These are phyloP conservation scores for Sebastes matsubarae DNA, from an alignment of 2,797 vertebrate species.

Conservation along the genomic window DNA sequence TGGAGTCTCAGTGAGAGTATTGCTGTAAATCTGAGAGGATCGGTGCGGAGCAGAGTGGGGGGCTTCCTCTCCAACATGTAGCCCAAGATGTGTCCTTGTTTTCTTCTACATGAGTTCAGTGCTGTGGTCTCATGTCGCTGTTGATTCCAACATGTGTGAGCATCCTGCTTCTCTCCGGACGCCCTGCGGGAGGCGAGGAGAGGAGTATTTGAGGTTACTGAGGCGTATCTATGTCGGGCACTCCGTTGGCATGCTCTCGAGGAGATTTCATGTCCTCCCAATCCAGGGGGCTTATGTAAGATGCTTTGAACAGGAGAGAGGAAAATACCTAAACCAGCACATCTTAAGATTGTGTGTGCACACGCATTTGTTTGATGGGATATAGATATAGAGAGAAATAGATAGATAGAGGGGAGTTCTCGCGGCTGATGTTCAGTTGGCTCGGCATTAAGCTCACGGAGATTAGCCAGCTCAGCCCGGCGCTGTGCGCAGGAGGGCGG, in stretches of 20 bases:
- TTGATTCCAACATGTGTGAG: conserved; percentile 51
- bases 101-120: conserved; percentile 30
- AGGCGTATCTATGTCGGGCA: conserved; percentile 52
- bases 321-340: conserved; percentile 52
- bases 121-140: conserved; percentile 33
- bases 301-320: conserved; percentile 62
- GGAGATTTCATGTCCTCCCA: conserved; percentile 53
- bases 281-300: conserved; percentile 65
- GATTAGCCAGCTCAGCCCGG: conserved; percentile 74
- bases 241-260: conserved; percentile 56
- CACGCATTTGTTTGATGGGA: conserved; percentile 57
- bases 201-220: conserved; percentile 50
- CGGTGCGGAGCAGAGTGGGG: conserved; percentile 42
- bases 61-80: conserved; percentile 23
- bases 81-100: conserved; percentile 51
- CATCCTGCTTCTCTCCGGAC: conserved; percentile 52
- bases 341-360: conserved; percentile 52
- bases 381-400: conserved; percentile 56
- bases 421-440: conserved; percentile 54
- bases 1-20: conserved; percentile 59
- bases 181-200: conserved; percentile 28
- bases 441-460: conserved; percentile 66
- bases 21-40: conserved; percentile 56
- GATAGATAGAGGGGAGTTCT: conserved; percentile 51
- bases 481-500: conserved; percentile 25